Base-by-base conservation (phyloP, 2,113 vertebrate species). In the Chloropsis hardwickii region DNA sequence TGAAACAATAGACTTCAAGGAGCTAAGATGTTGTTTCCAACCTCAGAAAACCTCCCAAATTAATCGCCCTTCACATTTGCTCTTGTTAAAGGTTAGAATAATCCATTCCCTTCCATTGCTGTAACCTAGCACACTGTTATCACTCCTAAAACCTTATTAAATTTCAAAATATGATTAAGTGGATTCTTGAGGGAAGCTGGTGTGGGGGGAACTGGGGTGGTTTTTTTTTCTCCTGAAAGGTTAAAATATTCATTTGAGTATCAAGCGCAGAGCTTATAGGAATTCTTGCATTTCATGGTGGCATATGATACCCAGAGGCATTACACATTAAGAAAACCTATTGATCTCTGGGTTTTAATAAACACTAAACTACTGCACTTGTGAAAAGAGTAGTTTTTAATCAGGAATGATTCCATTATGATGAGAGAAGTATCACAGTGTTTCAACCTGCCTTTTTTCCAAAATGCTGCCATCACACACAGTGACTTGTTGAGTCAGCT, bases 41-140 rank as follows among this genome's bases (percentile, higher is more conserved):
- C 64, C 48, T 88, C n/a, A 84, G 84, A 91, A 90, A 78, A 47
- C n/a, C 37, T 83, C 77, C 37, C 64, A 71, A 78, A 92, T 88
- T 90, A 96, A 88, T 94, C 0, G 3, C 51, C 65, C 57, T 94
- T 92, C 64, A 56, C 17, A 6, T 77, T 77, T 8, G 2, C 50
- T 91, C 71, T 85, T 77, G 79, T 77, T 94, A 96, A 97, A 94
- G 94, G 96, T 96, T 97, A 95, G 81, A 95, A 90, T 92, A 97
- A 95, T 93, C 90, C 27, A 77, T 96, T 94, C 76, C 71, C 80
- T 94, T 91, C 95, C 45, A 24, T 39, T 78, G 47, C 72, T 90
- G 88, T 51, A 74, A 66, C 82, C 40, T 37, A 78, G 79, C 64
- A 66, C 54, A 45, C 44, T 93, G 69, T 92, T 91, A 95, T 74